phyloP scores from a whole-genome alignment of 2,113 vertebrate genomes.

The Campylomormyrus tamandua region DNA sequence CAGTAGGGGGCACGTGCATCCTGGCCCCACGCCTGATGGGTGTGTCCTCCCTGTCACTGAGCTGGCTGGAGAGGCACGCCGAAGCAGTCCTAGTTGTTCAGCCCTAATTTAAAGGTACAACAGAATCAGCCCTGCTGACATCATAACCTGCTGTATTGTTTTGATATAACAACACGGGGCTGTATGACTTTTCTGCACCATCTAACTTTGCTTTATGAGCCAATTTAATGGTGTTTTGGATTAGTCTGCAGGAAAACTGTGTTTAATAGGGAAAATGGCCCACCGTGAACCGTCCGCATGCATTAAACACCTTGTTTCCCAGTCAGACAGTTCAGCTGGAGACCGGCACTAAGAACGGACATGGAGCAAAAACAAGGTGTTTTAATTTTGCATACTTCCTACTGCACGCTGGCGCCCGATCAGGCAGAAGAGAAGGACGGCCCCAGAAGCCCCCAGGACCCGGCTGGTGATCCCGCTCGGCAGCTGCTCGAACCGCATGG shows the following conservation, averaged over 20 bases:
- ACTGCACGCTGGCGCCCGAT: background rate
- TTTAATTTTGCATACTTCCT: background rate
- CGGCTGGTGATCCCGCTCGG: background rate
- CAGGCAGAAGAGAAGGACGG: background rate
- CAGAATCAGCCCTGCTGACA: background rate
- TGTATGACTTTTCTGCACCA: background rate
- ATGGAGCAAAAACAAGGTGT: background rate
- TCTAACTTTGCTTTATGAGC: background rate
- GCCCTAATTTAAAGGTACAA: background rate
- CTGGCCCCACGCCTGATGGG: background rate
- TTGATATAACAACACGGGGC: background rate
- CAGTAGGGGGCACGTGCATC: background rate
- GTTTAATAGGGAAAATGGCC: background rate
- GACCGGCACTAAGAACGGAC: background rate
- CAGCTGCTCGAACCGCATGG: slow-evolving; percentile 6
- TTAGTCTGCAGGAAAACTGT: background rate
- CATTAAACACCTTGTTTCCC: background rate
- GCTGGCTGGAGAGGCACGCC: background rate
- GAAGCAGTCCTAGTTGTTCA: background rate
- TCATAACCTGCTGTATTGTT: background rate
- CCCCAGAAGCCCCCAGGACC: background rate
- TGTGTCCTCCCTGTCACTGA: background rate
- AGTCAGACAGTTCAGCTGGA: background rate
- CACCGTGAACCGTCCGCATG: background rate
- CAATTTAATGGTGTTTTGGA: background rate